Evolutionary conservation across 2,113 vertebrate species (phyloP), one percentile per base, ranked within the genome.

Genomic region (Noturus placidus): DNA sequence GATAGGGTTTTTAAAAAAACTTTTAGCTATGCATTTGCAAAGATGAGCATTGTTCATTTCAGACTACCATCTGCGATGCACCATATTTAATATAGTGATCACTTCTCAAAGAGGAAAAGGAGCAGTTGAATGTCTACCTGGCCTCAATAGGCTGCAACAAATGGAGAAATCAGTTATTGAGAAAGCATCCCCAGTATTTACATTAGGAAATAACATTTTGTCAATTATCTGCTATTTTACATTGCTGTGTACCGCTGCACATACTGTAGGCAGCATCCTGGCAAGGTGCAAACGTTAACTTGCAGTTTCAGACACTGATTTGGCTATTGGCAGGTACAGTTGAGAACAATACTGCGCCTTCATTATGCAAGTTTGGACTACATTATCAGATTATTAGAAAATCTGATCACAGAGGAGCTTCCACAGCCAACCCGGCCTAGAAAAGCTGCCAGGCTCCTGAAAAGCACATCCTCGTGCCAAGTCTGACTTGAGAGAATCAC

Each of bases 131-230:
- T 57, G 67, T 25, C 56, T 77, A 30, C 50, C 72, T 88, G 72
- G 83, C 54, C 84, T 90, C 83, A 89, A 91, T 86, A 92, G 90
- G 89, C 72, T 90, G 86, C 83, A 91, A 91, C 90, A 94, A 93
- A 93, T 92, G 90, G 91, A 87, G 87, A 91, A 91, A 91, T 86
- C 89, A 91, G 91, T 90, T 90, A 90, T 85, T 84, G 88, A 90
- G 89, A 91, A 91, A 91, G 87, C 90, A 92, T 91, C 87, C 90
- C 83, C 86, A 87, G 93, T 90, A 94, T 94, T 94, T 91, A 89
- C 89, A 86, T 91, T 79, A 91, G 90, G 90, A 93, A 94, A 95
- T 94, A 92, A 88, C 92, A 93, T 93, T 90, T 89, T 91, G 90
- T 94, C 92, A 93, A 33, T 87, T 82, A 65, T 93, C 90, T 91